phyloP scores from a whole-genome alignment of 2,113 vertebrate species.

The Ia io region DNA sequence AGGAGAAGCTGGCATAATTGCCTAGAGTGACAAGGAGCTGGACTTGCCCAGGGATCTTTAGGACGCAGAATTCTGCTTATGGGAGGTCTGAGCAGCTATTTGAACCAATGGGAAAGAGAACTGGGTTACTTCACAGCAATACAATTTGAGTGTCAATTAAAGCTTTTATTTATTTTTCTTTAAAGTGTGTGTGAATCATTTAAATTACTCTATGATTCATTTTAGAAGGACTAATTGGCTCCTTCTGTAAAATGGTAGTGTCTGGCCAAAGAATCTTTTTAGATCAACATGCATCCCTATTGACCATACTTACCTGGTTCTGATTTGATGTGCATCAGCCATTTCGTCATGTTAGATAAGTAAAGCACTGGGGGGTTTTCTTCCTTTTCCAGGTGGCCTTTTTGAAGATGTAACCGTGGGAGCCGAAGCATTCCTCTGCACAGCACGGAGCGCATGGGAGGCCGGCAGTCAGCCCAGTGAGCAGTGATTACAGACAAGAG shows the following conservation, averaged over 20 bases:
- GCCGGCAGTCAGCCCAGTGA: neutral
- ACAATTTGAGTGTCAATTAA: slow-evolving; percentile 47
- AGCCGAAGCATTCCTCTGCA: neutral
- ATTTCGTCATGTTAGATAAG: neutral
- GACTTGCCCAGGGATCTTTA: neutral
- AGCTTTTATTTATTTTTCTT: slow-evolving; percentile 13
- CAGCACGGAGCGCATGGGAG: neutral
- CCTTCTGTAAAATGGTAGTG: slow-evolving; percentile 1
- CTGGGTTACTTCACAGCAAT: slow-evolving; percentile 6
- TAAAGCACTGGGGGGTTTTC: slow-evolving; percentile 53
- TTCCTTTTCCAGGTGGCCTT: slow-evolving; percentile 83
- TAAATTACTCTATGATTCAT: slow-evolving; percentile 35
- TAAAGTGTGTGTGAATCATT: slow-evolving; percentile 30
- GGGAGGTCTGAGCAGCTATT: neutral
- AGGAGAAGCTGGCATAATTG: slow-evolving; percentile 7
- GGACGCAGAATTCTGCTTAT: neutral
- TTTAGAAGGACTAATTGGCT: slow-evolving; percentile 8
- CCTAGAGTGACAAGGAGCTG: neutral
- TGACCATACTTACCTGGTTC: neutral
- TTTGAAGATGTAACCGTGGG: slow-evolving; percentile 81
- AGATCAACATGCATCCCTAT: neutral
- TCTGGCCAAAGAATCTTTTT: neutral
- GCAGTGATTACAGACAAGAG: neutral
- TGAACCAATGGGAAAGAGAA: neutral
- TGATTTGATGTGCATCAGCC: neutral